Base-by-base conservation (phyloP, 2,797 vertebrate genomes). In the Alfaro cultratus region DNA sequence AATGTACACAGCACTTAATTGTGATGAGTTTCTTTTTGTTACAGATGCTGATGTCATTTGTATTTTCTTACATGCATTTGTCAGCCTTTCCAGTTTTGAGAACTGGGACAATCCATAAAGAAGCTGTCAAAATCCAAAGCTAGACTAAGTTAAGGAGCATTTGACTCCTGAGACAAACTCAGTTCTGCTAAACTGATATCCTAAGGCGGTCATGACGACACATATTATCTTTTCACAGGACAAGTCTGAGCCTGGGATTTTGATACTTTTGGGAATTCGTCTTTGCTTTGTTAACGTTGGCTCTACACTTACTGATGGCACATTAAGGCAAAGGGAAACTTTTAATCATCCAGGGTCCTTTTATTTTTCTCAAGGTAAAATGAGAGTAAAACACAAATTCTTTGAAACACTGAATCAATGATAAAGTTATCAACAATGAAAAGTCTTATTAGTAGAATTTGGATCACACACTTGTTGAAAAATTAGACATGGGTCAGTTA, bases 151-250 rank as follows among this genome's bases (percentile, higher is more conserved):
- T 46, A 72, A 26, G 26, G 73, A 78, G 43, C 45, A 79, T 77
- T 80, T 86, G 15, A 71, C 74, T 76, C 68, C 81, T 84, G 81
- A 85, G 91, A 86, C 80, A 92, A 83, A 80, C 82, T 80, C 80
- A 75, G 86, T 90, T 94, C 90, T 92, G 85, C 89, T 88, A 92
- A 78, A 93, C 77, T 88, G 92, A 93, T 91, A 93, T 86, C 95
- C 94, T 90, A 80, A 95, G 95, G 94, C 91, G 87, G 81, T 78
- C 85, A 91, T 94, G 95, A 95, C 83, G 89, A 93, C 94, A 93
- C 85, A 79, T 77, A 87, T 85, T 89, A 91, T 92, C 92, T 90
- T 92, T 81, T 57, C 36, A 12, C 74, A 49, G 83, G 91, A 94
- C 96, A 96, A 94, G 95, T 83, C 95, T 62, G 85, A 94, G 83